Percentiles rank a stretch among this genome's conserved stretches.
Conservation (phyloP, 2,888 invertebrate species). For the Artemia sp. region DNA sequence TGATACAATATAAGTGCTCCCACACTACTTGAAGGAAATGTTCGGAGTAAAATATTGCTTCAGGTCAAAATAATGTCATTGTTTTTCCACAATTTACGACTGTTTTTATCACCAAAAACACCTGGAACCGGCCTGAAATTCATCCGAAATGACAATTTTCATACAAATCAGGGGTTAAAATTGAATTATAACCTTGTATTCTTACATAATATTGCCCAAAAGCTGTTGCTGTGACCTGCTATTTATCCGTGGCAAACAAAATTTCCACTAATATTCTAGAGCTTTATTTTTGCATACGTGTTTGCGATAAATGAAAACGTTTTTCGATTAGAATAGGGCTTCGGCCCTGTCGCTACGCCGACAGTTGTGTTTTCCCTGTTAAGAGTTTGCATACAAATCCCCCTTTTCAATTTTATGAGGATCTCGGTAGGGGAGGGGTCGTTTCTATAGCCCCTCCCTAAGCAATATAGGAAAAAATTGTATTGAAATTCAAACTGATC, state of each 20-base stretch:
- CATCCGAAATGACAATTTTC: background rate
- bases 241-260: background rate
- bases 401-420: too few species aligned
- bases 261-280: background rate
- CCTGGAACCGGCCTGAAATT: background rate
- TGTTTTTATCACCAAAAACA: conserved; percentile 12
- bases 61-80: background rate
- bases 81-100: background rate
- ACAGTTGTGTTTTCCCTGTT: too few species aligned
- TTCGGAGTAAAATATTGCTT: too few species aligned
- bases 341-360: too few species aligned
- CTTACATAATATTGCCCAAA: background rate
- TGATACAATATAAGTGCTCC: too few species aligned
- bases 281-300: background rate
- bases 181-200: background rate
- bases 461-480: too few species aligned
- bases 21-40: too few species aligned
- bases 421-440: too few species aligned
- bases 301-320: background rate
- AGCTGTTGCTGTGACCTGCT: conserved; percentile 3
- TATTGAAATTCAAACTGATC: too few species aligned
- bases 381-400: too few species aligned
- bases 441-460: too few species aligned
- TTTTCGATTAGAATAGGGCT: too few species aligned
- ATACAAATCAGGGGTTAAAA: conserved; percentile 3